phyloP scores from a whole-genome alignment of 2,113 vertebrate genomes.

The Ondatra zibethicus region DNA sequence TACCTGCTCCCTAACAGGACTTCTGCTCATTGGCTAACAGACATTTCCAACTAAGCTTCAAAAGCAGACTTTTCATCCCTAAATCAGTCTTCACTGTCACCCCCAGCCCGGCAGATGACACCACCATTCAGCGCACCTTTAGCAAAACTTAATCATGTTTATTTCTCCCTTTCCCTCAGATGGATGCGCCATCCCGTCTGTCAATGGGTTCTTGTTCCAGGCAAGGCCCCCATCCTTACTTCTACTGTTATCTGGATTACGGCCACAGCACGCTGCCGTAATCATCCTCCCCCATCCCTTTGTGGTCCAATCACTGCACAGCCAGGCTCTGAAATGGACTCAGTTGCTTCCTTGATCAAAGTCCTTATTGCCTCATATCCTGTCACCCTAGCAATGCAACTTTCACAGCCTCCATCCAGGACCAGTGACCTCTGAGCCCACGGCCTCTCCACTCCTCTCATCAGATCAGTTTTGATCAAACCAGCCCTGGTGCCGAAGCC shows the following conservation, averaged over 20 bases:
- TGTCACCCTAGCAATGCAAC: background rate
- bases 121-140: background rate
- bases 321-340: background rate
- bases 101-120: background rate
- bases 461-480: background rate
- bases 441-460: background rate
- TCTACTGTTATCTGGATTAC: background rate
- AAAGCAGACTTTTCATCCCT: background rate
- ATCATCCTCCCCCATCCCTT: background rate
- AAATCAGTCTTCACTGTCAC: background rate
- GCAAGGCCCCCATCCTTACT: background rate
- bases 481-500: background rate
- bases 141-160: background rate
- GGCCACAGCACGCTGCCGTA: too few relatives aligned
- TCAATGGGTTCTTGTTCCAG: background rate
- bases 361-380: background rate
- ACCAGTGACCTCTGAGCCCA: background rate
- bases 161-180: background rate
- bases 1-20: background rate
- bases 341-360: background rate
- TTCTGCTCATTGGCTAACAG: background rate
- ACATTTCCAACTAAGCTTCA: background rate
- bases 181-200: rapidly evolving
- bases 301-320: background rate
- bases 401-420: background rate